A percentile compares a stretch with the other conserved stretches of the same genome.
These are phyloP conservation scores for Cybosia mesomella DNA, from an alignment of 2,888 invertebrate species.

Conservation along the genomic window DNA sequence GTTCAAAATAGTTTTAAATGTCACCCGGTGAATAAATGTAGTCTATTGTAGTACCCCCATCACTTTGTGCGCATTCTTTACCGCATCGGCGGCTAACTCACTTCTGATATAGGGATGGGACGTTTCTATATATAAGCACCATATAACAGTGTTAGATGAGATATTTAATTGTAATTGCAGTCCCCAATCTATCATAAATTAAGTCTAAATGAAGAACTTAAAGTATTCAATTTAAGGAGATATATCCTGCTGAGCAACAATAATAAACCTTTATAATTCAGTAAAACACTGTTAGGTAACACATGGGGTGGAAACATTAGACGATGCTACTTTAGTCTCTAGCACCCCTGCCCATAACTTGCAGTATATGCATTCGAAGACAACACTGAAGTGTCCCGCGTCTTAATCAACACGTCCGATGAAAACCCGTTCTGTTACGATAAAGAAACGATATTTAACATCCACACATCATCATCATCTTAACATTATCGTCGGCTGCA, in stretches of 20 bases:
- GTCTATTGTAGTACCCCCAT: too few relatives aligned
- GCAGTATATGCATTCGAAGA: slow-evolving; percentile 33
- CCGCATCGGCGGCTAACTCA: too few relatives aligned
- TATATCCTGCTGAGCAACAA: not conserved
- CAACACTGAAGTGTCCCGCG: slow-evolving; percentile 1
- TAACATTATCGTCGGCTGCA: too few relatives aligned
- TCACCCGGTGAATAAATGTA: too few relatives aligned
- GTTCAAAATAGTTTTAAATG: too few relatives aligned
- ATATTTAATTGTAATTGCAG: too few relatives aligned
- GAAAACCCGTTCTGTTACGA: slow-evolving; percentile 16
- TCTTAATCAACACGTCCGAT: slow-evolving; percentile 12
- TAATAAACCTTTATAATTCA: not conserved
- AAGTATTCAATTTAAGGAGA: not conserved
- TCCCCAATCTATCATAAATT: not conserved
- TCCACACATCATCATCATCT: not conserved
- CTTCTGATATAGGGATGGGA: too few relatives aligned
- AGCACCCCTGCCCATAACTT: slow-evolving; percentile 20
- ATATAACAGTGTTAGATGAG: too few relatives aligned
- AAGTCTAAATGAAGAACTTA: not conserved
- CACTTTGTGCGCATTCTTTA: too few relatives aligned
- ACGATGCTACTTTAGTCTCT: slow-evolving; percentile 20
- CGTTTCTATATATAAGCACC: too few relatives aligned
- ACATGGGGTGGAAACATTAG: not conserved
- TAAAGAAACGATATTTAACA: slow-evolving; percentile 9
- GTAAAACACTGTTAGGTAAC: not conserved